Evolutionary conservation across 2,888 invertebrate species (phyloP).

Genomic region (Zeuzera pyrina): DNA sequence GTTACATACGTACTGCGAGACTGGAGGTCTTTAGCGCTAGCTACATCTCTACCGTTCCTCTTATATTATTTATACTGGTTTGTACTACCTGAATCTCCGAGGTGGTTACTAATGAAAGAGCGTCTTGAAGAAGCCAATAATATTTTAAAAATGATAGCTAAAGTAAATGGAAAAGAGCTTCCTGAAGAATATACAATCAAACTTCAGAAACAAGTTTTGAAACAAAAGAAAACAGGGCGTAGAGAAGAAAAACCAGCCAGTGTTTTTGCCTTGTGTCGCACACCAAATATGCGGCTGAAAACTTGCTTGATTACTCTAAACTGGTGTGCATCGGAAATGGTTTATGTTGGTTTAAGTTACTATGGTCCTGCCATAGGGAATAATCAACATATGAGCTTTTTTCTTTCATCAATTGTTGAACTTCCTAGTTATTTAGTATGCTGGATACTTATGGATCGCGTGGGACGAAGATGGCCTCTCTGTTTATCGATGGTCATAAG

Average conservation of each 20-base stretch:
- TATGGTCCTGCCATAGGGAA: conserved; percentile 91
- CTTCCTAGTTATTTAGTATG: conserved; percentile 91
- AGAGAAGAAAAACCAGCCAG: conserved; percentile 54
- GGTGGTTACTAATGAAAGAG: conserved; percentile 91
- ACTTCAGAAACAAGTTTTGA: conserved; percentile 80
- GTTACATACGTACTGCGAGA: conserved; percentile 89
- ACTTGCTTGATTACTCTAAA: conserved; percentile 88
- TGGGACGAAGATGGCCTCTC: conserved; percentile 91
- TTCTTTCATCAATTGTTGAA: conserved; percentile 89
- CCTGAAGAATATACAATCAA: conserved; percentile 82
- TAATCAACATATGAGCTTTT: conserved; percentile 91
- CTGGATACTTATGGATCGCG: conserved; percentile 91
- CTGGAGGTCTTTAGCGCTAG: conserved; percentile 86
- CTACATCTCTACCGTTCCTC: conserved; percentile 89
- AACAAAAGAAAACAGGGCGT: conserved; percentile 72
- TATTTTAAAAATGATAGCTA: conserved; percentile 84
- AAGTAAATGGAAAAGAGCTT: conserved; percentile 82
- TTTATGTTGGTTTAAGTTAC: conserved; percentile 92
- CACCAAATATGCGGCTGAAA: conserved; percentile 92
- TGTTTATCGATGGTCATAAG: conserved; percentile 89
- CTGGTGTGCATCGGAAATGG: conserved; percentile 95
- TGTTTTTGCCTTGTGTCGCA: conserved; percentile 79
- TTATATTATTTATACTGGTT: conserved; percentile 89
- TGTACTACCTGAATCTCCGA: conserved; percentile 90
- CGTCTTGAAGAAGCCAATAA: conserved; percentile 85